These are phyloP conservation scores for Thymelicus lineola DNA, from an alignment of 2,888 invertebrate species.

Conservation along the genomic window DNA sequence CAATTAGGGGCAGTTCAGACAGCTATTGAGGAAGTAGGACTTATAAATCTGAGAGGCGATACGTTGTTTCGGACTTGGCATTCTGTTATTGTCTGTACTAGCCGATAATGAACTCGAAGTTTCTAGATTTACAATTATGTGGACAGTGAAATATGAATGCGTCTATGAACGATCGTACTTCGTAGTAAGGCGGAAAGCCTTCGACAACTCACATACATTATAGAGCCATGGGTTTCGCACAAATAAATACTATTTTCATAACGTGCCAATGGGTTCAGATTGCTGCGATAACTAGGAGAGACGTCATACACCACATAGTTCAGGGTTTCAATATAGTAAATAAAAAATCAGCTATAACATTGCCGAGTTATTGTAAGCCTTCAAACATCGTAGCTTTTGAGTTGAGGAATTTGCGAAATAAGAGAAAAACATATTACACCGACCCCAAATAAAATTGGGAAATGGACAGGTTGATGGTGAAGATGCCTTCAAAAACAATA, in stretches of 20 bases:
- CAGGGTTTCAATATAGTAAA: too few relatives aligned
- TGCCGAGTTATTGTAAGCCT: too few relatives aligned
- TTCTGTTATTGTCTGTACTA: slow-evolving; percentile 32
- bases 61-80: slow-evolving; percentile 35
- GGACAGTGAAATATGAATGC: slow-evolving; percentile 31
- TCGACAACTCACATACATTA: slow-evolving; percentile 12
- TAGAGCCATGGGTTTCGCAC: not conserved
- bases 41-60: slow-evolving; percentile 49
- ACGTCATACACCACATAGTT: not conserved
- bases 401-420: too few relatives aligned
- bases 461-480: too few relatives aligned
- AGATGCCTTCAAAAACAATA: too few relatives aligned
- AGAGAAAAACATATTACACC: too few relatives aligned
- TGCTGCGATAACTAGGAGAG: not conserved
- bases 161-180: slow-evolving; percentile 10
- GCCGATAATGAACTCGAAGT: slow-evolving; percentile 35
- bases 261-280: not conserved
- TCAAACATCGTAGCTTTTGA: too few relatives aligned
- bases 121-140: slow-evolving; percentile 23
- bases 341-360: too few relatives aligned
- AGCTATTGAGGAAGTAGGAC: slow-evolving; percentile 60
- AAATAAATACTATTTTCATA: not conserved
- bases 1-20: slow-evolving; percentile 59
- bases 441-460: too few relatives aligned
- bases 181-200: slow-evolving; percentile 15